Conservation (phyloP, 2,888 invertebrate species). For the Meliscaeva auricollis region DNA sequence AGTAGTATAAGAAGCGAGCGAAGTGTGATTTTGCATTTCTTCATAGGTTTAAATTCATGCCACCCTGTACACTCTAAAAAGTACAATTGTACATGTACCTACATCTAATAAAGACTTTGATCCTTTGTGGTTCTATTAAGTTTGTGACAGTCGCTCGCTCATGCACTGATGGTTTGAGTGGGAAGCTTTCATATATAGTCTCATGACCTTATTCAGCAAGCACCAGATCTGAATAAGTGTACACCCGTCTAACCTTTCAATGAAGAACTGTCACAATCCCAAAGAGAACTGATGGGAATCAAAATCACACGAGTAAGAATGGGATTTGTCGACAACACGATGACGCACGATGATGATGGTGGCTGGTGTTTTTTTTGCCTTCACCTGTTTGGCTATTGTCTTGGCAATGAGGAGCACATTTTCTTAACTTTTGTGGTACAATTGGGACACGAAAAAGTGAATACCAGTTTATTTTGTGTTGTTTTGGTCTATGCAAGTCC, state of each 20-base stretch:
- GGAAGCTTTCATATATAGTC: background rate
- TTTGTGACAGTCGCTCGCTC: background rate
- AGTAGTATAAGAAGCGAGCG: too few species aligned
- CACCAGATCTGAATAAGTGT: background rate
- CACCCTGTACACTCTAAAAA: too few species aligned
- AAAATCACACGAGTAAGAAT: slow-evolving; percentile 14
- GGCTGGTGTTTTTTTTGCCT: background rate
- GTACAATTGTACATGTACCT: too few species aligned
- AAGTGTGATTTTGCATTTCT: too few species aligned
- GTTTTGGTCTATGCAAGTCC: slow-evolving; percentile 1
- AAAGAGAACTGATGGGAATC: background rate
- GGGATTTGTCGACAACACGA: background rate
- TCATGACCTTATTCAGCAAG: background rate
- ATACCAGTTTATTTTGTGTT: slow-evolving; percentile 4
- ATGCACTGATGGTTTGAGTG: background rate
- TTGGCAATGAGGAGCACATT: slow-evolving; percentile 21
- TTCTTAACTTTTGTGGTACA: slow-evolving; percentile 23
- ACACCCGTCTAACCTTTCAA: background rate
- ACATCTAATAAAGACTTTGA: background rate
- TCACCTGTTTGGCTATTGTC: slow-evolving; percentile 13
- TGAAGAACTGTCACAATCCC: slow-evolving; percentile 7
- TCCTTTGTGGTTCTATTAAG: slow-evolving; percentile 1
- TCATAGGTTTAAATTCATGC: too few species aligned
- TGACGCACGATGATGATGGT: background rate
- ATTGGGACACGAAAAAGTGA: background rate